Base-by-base conservation (phyloP, 1,140 invertebrate species). In the Drosophila ambigua region DNA sequence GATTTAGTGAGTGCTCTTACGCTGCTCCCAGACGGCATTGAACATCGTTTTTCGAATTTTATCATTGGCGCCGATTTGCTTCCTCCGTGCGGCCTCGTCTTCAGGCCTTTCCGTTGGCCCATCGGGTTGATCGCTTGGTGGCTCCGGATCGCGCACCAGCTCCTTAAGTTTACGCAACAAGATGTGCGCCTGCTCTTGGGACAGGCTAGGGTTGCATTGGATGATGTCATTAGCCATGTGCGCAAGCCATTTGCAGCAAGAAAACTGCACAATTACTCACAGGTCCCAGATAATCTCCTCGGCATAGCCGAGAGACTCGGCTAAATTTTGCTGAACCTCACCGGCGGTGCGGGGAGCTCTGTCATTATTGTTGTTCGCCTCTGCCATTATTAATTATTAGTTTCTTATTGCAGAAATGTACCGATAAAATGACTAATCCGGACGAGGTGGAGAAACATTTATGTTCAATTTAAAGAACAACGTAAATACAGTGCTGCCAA, bases 221-320 rank as follows among this genome's bases (percentile, higher is more conserved):
- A 9, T 13, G 35, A 35, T 3, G 5, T 64, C 43, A 59, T 39
- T 5, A 16, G 35, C 44, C 23, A 20, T 2, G 6, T 31, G 15
- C 13, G 2, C 31, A 4, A 35, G 20, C n/a, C 2, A 45, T 59
- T 23, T 52, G 9, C 5, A 50, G 41, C 5, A n/a, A 6, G 4
- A 61, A 26, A 28, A 66, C 13, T 66, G 60, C 82, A 63, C 53
- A 76, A 26, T 74, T 74, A 89, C 84, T 83, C 48, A 91, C 90
- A 77, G 53, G 51, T 91, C 89, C 90, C 90, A 91, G 15, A 84
- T 83, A 2, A 74, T 71, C 26, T 90, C 74, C 9, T 63, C 52
- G 0, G 53, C 51, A 48, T 69, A 77, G 5, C 79, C 79, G 8
- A 75, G 60, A 2, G 63, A 69, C 9, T 73, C 72, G 0, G 64